Conservation (phyloP, 1,140 invertebrate genomes). For the Meloidogyne floridensis region DNA sequence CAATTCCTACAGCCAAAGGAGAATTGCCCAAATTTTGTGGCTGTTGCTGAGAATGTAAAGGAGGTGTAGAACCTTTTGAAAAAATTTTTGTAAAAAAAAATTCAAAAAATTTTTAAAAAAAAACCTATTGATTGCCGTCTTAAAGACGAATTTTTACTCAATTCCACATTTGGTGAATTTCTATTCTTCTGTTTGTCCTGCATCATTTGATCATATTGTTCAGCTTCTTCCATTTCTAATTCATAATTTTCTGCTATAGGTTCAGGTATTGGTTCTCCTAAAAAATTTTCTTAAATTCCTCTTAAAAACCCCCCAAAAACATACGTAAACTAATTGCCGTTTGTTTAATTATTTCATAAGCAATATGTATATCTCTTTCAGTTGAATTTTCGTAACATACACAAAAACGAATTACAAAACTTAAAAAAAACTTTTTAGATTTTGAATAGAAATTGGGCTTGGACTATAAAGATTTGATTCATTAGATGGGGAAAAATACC, state of each 20-base stretch:
- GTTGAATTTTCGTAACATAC: conserved; percentile 85
- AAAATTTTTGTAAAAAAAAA: too few relatives aligned
- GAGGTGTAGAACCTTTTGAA: not conserved
- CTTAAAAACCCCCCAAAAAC: conserved; percentile 1
- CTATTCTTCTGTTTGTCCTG: conserved; percentile 33
- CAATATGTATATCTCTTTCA: conserved; percentile 57
- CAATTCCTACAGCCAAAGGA: conserved; percentile 25
- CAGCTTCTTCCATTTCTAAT: conserved; percentile 56
- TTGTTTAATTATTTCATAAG: conserved; percentile 64
- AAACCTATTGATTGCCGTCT: conserved; percentile 27
- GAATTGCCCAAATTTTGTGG: conserved; percentile 18
- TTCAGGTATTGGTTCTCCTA: conserved; percentile 57
- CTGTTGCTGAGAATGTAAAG: not conserved
- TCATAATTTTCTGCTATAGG: conserved; percentile 62
- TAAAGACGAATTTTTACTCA: not conserved
- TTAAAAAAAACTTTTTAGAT: not conserved
- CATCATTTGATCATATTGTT: conserved; percentile 58
- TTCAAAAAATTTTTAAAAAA: not conserved
- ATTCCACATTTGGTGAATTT: not conserved
- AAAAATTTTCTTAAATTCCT: conserved; percentile 10
- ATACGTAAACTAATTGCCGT: conserved; percentile 41
- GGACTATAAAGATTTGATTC: too few relatives aligned
- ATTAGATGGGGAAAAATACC: too few relatives aligned
- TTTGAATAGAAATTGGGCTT: not conserved
- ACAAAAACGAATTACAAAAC: conserved; percentile 82